Base-by-base conservation (phyloP, 2,113 vertebrate genomes). In the Clarias batrachus region DNA sequence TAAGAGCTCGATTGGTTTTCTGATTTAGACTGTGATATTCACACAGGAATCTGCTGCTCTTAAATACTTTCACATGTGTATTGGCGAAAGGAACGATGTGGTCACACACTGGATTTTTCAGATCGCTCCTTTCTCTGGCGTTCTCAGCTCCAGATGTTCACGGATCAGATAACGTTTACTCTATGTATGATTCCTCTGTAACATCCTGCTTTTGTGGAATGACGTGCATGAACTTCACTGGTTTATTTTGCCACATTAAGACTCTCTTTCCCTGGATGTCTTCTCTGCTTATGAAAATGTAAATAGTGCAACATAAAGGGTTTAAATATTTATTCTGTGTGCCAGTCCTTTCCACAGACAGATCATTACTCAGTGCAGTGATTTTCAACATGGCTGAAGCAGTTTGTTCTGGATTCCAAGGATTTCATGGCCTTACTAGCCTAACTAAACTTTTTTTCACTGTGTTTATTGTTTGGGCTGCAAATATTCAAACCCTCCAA, bases 291-390 rank as follows among this genome's bases (percentile, higher is more conserved):
- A 17, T 54, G 48, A 33, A 82, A 71, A 82, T 12, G 60, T 70
- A 84, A 89, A 65, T 65, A 82, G 37, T 70, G 9, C 16, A 74
- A 62, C 59, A 52, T 52, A 74, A 62, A 37, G 81, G 70, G 23
- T 14, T 2, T 89, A 83, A 85, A 89, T 83, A 85, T 89, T 87
- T 87, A 87, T 83, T 41, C n/a, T 65, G 63, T 60, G 21, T 78
- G 70, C 66, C 70, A 63, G 23, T 70, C 17, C 57, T 4, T 33
- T 33, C 9, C 25, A 37, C 68, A 82, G 59, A 77, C 54, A n/a
- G 48, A 76, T 73, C n/a, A 59, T 85, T 65, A 85, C 59, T 84
- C 81, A 60, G 52, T 57, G 66, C 30, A 57, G n/a, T 16, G 37
- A 56, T 87, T 87, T 87, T 74, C 71, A 66, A 70, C 62, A 76